Base-by-base conservation (phyloP, 2,113 vertebrate species). In the Callithrix jacchus region DNA sequence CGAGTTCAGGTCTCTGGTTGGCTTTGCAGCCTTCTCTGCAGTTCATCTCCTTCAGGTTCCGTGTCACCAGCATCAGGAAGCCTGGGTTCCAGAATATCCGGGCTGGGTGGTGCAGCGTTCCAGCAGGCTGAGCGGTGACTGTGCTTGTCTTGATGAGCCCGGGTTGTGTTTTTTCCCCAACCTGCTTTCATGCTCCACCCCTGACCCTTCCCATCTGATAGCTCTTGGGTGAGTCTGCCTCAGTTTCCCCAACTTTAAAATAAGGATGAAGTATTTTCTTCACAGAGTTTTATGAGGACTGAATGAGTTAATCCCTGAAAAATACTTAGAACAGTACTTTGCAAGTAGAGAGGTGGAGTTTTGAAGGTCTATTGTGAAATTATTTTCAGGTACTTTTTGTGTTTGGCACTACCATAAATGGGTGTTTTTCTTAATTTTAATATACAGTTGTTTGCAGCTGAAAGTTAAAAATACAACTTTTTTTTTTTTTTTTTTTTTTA, bases 21-120 rank as follows among this genome's bases (percentile, higher is more conserved):
- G 71, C 47, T 61, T 45, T 61, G 35, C 30, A 0, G 1, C 11
- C 0, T 21, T 11, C 45, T 35, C 21, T 56, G 52, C 4, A 0
- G 8, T 13, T 10, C 6, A 1, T 6, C 61, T 23, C 47, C 25
- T 25, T 54, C 25, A 27, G 18, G 80, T 17, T 54, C n/a, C 5
- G 0, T 1, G 40, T 6, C 17, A 0, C 27, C 8, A 0, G 42
- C 2, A 47, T n/a, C 9, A 2, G n/a, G 81, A 87, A 68, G 11
- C 77, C n/a, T 71, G 30, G 8, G 12, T n/a, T 12, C 42, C 18
- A 3, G 1, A 7, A 4, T 37, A 1, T 8, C 7, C 0, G 1
- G 35, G 16, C 5, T 2, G 5, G 11, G 6, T 9, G 35, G 35
- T 23, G 0, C 4, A 4, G 14, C 54, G 17, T 18, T 17, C 40